A percentile compares a stretch with the other conserved stretches of the same genome.
Conservation (phyloP, 2,113 vertebrate species). For the Malurus cyaneus region DNA sequence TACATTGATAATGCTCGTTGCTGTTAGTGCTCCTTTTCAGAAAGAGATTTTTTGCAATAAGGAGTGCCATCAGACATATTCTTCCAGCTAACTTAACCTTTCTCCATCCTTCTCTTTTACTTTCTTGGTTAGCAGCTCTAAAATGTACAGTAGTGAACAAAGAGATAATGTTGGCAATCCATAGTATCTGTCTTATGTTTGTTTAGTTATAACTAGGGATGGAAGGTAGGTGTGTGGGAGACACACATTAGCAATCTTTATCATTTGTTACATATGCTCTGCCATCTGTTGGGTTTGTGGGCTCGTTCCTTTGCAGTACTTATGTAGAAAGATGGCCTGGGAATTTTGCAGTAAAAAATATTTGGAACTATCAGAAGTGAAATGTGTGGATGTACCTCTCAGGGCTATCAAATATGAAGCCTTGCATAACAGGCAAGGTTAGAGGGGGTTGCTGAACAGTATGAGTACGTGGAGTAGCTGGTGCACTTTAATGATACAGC, state of each 20-base stretch:
- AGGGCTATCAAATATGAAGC: background rate
- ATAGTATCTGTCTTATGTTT: conserved; percentile 27
- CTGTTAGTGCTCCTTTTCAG: background rate
- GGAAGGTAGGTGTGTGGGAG: conserved; percentile 21
- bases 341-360: background rate
- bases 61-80: background rate
- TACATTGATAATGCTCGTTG: background rate
- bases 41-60: background rate
- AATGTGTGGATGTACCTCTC: background rate
- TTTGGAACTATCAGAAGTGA: background rate
- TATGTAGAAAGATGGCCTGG: background rate
- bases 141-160: background rate
- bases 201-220: conserved; percentile 32
- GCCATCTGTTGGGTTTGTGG: conserved; percentile 39
- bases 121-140: background rate
- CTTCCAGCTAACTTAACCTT: background rate
- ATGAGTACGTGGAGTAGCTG: background rate
- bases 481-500: background rate
- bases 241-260: conserved; percentile 18
- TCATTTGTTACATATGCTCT: conserved; percentile 44
- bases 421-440: background rate
- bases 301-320: background rate
- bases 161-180: background rate
- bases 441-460: background rate
- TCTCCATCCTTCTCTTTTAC: background rate